Evolutionary conservation across 2,797 vertebrate species (phyloP).

Genomic region (Chrosomus eos): DNA sequence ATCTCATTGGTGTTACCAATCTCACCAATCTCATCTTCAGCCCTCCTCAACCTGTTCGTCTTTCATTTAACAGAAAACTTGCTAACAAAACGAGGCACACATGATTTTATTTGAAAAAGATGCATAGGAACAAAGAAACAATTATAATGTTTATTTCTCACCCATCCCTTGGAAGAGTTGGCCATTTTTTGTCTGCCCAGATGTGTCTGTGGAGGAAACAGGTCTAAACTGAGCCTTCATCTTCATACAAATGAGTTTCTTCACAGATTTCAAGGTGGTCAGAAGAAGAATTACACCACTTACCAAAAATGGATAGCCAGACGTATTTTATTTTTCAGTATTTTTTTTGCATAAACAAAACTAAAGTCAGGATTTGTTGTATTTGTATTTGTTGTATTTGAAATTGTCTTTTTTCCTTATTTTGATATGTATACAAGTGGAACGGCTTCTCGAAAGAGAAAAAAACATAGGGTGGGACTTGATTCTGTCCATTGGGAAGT

Average conservation of each 20-base stretch:
- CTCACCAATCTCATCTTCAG: neutral
- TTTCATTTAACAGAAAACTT: neutral
- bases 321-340: no score
- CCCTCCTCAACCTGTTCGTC: neutral
- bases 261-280: neutral
- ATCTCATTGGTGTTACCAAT: no score
- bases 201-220: conserved; percentile 74
- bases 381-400: no score
- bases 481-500: no score
- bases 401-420: no score
- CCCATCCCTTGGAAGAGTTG: conserved; percentile 87
- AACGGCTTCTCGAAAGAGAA: no score
- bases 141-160: conserved; percentile 64
- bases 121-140: neutral
- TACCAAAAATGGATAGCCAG: no score
- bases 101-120: neutral
- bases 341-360: no score
- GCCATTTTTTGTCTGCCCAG: conserved; percentile 85
- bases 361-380: no score
- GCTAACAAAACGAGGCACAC: neutral
- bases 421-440: no score
- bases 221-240: neutral
- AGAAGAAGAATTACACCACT: neutral
- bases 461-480: no score
- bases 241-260: neutral